Conservation (phyloP, 2,113 vertebrate genomes). For the Notarius lentiginosus region DNA sequence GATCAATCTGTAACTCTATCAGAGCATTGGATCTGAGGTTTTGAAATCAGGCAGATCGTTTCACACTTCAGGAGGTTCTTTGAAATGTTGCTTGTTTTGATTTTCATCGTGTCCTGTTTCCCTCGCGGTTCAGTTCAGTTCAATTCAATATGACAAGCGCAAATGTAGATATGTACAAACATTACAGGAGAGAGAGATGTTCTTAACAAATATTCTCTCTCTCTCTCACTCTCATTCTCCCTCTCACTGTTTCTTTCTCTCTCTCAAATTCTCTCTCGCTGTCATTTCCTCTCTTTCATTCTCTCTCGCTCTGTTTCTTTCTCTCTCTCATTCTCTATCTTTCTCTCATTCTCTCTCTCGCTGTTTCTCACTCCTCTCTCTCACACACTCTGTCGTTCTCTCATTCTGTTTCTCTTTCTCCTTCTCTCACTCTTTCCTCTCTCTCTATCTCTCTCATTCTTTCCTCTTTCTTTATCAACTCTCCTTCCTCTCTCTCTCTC, state of each 20-base stretch:
- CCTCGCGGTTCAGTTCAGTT: not conserved
- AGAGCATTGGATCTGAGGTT: not conserved
- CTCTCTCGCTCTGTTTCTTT: not conserved
- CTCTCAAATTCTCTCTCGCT: not conserved
- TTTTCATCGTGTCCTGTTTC: not conserved
- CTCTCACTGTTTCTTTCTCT: not conserved
- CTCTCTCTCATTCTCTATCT: not conserved
- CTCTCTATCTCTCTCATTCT: no score
- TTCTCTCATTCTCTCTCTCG: not conserved
- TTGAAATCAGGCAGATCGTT: not conserved
- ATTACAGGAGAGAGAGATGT: not conserved
- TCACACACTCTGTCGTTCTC: not conserved
- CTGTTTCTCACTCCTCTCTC: not conserved
- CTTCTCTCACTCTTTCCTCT: no score
- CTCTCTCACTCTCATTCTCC: not conserved
- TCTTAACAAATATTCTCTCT: not conserved
- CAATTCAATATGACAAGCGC: not conserved
- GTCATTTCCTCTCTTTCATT: not conserved
- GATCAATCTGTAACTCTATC: constrained; percentile 6
- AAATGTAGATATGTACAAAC: not conserved
- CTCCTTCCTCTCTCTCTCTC: no score
- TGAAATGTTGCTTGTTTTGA: not conserved
- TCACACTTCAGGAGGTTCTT: not conserved
- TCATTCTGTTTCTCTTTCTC: not conserved
- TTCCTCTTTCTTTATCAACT: no score